Base-by-base conservation (phyloP, 2,888 invertebrate species). In the Augochlorella aurata region DNA sequence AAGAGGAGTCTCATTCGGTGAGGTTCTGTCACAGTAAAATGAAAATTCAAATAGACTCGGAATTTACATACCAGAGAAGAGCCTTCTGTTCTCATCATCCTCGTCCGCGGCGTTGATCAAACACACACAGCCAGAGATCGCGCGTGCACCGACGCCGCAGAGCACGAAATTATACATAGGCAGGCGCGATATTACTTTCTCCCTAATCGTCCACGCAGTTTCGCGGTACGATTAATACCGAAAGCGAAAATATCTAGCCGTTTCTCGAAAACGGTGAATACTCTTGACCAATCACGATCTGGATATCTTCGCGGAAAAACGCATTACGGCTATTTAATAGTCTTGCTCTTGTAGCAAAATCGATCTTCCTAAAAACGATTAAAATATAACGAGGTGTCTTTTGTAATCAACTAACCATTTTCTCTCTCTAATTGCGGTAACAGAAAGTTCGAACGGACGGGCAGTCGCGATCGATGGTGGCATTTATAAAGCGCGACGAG, bases 21-120 rank as follows among this genome's bases (percentile, higher is more conserved):
- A 65, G 44, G 65, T 65, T 44, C 65, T 65, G 65, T 65, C 65
- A 65, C 65, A 65, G 44, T 65, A 65, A 65, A 65, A 65, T 65
- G 65, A 65, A 65, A 65, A 65, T 65, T 65, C 65, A 65, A 65
- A 65, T 65, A 65, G 44, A 65, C 44, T 66, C 24, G 18, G n/a
- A 21, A 66, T 66, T 66, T 66, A 66, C 66, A 66, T 66, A 45
- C 66, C 45, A 66, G 45, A 66, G 45, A 45, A 66, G 66, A 21
- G 66, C 14, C 38, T 66, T 12, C 45, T 66, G 61, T 45, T 47
- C 54, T 72, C 61, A 49, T 72, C 45, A 29, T 58, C 24, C 45
- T 24, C 66, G 45, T 66, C 45, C 66, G 21, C 66, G 38, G 45
- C 66, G 66, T 66, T 45, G 45, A 66, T 66, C 44, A 66, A 66